These are phyloP conservation scores for Echinometra lucunter DNA, from an alignment of 53 echinoderm and acorn worm genomes.

Conservation along the genomic window DNA sequence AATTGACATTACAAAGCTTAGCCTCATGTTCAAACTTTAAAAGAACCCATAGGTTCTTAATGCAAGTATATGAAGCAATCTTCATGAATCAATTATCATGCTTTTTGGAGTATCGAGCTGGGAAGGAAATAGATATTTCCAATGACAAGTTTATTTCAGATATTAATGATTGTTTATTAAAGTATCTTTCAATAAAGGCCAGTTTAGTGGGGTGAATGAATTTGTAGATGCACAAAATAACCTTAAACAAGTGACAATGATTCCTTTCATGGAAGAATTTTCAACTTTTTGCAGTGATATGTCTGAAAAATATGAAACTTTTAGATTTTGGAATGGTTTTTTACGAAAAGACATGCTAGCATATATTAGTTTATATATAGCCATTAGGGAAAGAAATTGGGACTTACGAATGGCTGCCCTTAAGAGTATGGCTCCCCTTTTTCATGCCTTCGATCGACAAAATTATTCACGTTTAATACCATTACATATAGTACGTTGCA, in stretches of 20 bases:
- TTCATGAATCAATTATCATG: slow-evolving; percentile 56
- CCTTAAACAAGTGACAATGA: background rate
- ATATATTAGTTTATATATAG: slow-evolving; percentile 67
- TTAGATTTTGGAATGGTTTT: slow-evolving; percentile 56
- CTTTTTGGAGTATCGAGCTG: slow-evolving; percentile 28
- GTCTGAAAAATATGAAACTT: slow-evolving; percentile 55
- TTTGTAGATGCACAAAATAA: background rate
- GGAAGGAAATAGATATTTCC: background rate
- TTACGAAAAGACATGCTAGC: background rate
- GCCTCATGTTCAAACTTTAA: slow-evolving; percentile 73
- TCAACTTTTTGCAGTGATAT: slow-evolving; percentile 34
- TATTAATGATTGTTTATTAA: slow-evolving; percentile 1
- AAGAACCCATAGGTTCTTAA: slow-evolving; percentile 73
- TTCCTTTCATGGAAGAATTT: slow-evolving; percentile 45
- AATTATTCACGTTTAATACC: slow-evolving; percentile 68
- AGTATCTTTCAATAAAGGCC: background rate
- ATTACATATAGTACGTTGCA: slow-evolving; percentile 51
- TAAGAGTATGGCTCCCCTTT: slow-evolving; percentile 67
- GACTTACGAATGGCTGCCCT: slow-evolving; percentile 69
- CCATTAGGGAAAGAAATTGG: slow-evolving; percentile 74
- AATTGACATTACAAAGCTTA: slow-evolving; percentile 56
- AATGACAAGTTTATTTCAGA: background rate
- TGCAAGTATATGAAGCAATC: slow-evolving; percentile 72
- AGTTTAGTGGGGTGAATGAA: slow-evolving; percentile 18
- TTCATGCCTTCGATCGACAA: slow-evolving; percentile 75